Base-by-base conservation (phyloP, 2,113 vertebrate genomes). In the Crotalus horridus region DNA sequence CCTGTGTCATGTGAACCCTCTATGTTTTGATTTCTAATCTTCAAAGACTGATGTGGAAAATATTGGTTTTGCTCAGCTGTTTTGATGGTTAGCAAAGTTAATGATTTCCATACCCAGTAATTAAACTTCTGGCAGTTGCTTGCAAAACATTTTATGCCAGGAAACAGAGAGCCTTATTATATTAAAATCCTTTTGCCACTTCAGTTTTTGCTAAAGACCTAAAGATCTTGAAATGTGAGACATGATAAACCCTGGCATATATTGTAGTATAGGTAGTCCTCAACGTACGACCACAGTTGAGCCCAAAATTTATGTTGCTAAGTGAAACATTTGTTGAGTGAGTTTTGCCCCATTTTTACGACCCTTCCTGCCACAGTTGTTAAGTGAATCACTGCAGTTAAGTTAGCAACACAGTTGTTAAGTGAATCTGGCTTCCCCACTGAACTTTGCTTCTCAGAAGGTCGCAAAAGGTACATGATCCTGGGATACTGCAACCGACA, bases 11-110 rank as follows among this genome's bases (percentile, higher is more conserved):
- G 43, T 46, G 55, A 90, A 85, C 46, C 54, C 39, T 92, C 29
- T 90, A 56, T 93, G 74, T 90, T 90, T 93, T 86, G 20, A 61
- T 86, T 90, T 90, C 55, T 90, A 53, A 86, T 90, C 88, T 93
- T 93, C 92, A 90, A 90, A 93, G 88, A 39, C 88, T 87, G 55
- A 74, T 85, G 58, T 90, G 46, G 43, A n/a, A 89, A 85, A 43
- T 86, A 61, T 48, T 90, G 20, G 61, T 90, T 85, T 90, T 93
- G 21, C 46, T 85, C 69, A 64, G 56, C 51, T 86, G 74, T 64
- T 90, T 93, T 93, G 88, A 90, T 86, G 92, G 74, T 23, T 39
- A 93, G 53, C 64, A 89, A 88, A 56, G 13, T 58, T 92, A 92
- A 93, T 93, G 20, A 86, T 85, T 90, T 93, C 92, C 74, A 90